These are phyloP conservation scores for Apeltes quadracus DNA, from an alignment of 2,113 vertebrate species.

Conservation along the genomic window DNA sequence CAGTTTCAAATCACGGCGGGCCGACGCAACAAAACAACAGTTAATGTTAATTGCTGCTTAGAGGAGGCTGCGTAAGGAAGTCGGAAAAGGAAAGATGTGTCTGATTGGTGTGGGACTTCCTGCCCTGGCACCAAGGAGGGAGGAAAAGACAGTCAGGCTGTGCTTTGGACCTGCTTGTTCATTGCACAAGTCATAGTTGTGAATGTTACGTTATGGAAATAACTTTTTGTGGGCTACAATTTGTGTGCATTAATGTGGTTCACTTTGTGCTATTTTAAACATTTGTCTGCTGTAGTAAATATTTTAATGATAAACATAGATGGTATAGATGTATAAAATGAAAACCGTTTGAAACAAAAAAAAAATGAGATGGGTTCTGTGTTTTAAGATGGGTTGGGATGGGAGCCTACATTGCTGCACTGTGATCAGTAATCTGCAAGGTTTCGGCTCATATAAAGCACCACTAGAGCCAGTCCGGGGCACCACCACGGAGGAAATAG, in stretches of 20 bases:
- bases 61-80: slow-evolving; percentile 22
- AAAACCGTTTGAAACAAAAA: too few relatives aligned
- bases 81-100: slow-evolving; percentile 12
- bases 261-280: background rate
- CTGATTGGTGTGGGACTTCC: slow-evolving; percentile 26
- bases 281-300: background rate
- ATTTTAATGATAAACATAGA: background rate
- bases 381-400: background rate
- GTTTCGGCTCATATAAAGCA: background rate
- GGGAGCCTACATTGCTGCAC: background rate
- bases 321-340: background rate
- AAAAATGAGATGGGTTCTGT: background rate
- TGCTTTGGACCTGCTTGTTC: too few relatives aligned
- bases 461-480: background rate
- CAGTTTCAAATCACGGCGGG: slow-evolving; percentile 6
- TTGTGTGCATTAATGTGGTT: too few relatives aligned
- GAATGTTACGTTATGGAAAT: too few relatives aligned
- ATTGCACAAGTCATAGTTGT: too few relatives aligned
- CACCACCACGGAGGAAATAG: too few relatives aligned
- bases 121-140: slow-evolving; percentile 18
- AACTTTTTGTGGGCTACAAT: too few relatives aligned
- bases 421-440: background rate
- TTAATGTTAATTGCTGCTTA: slow-evolving; percentile 37
- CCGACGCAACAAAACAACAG: slow-evolving; percentile 21
- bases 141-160: slow-evolving; percentile 1